Evolutionary conservation across 2,888 invertebrate genomes (phyloP).

Genomic region (Macrophya alboannulata): DNA sequence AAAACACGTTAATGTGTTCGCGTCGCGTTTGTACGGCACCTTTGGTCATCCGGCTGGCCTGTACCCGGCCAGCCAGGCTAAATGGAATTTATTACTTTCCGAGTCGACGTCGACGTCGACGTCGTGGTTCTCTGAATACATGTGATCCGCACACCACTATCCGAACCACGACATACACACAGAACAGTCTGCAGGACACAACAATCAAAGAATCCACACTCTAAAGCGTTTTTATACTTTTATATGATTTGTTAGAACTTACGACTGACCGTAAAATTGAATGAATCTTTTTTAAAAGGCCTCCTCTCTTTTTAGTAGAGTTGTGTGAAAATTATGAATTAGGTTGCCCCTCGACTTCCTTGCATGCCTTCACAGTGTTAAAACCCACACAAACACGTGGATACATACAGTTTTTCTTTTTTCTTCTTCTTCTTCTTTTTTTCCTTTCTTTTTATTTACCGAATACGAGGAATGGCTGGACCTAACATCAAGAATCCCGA

Average conservation of each 20-base stretch:
- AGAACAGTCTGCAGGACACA: neutral
- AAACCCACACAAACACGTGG: neutral
- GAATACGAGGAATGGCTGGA: neutral
- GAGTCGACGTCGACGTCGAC: slow-evolving; percentile 28
- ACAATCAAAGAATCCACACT: slow-evolving; percentile 51
- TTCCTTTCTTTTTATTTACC: neutral
- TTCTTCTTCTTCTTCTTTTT: no score
- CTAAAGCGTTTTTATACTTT: slow-evolving; percentile 41
- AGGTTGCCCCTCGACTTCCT: slow-evolving; percentile 7
- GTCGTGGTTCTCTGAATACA: neutral
- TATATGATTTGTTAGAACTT: slow-evolving; percentile 50
- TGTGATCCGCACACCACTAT: slow-evolving; percentile 17
- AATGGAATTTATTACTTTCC: slow-evolving; percentile 56
- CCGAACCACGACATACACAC: neutral
- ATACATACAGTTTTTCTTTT: no score
- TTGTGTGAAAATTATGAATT: slow-evolving; percentile 55
- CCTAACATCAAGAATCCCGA: neutral
- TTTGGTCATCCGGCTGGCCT: slow-evolving; percentile 23
- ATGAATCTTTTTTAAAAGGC: slow-evolving; percentile 68
- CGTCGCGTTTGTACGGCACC: slow-evolving; percentile 45
- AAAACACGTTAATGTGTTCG: slow-evolving; percentile 50
- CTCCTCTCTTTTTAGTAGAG: slow-evolving; percentile 48
- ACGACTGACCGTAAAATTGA: slow-evolving; percentile 67
- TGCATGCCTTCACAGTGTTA: neutral
- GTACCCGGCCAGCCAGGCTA: slow-evolving; percentile 29